Conservation (phyloP, 2,113 vertebrate genomes). For the Mugil cephalus region DNA sequence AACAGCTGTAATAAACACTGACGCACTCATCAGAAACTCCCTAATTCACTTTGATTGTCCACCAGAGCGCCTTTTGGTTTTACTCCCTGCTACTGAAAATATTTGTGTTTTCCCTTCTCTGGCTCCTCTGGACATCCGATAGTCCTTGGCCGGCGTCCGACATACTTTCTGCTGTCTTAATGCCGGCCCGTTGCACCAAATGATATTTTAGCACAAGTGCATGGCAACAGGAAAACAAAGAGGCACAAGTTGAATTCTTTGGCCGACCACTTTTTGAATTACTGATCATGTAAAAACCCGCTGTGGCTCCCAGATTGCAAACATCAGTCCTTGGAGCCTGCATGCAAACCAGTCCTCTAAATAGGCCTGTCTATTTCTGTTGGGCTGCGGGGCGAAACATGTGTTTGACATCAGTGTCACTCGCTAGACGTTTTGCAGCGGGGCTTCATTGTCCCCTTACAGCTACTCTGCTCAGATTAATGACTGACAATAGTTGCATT, state of each 20-base stretch:
- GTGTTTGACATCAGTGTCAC: conserved; percentile 87
- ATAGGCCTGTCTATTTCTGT: conserved; percentile 87
- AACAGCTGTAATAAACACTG: conserved; percentile 73
- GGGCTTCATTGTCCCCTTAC: conserved; percentile 69
- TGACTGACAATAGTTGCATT: conserved; percentile 54
- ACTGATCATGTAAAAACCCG: conserved; percentile 88
- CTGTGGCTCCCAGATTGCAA: conserved; percentile 88
- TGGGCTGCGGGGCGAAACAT: conserved; percentile 83
- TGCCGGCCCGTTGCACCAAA: conserved; percentile 70
- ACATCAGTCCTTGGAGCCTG: conserved; percentile 85
- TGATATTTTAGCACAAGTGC: conserved; percentile 86
- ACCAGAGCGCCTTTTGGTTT: conserved; percentile 72
- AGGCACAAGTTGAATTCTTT: conserved; percentile 82
- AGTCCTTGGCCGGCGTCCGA: conserved; percentile 67
- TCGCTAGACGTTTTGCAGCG: conserved; percentile 56
- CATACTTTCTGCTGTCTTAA: conserved; percentile 79
- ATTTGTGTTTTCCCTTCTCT: conserved; percentile 75
- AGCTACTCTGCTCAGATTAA: conserved; percentile 49
- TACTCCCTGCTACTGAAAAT: conserved; percentile 76
- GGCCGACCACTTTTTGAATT: conserved; percentile 86
- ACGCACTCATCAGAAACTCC: conserved; percentile 72
- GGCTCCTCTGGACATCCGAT: conserved; percentile 75
- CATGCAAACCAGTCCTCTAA: conserved; percentile 86
- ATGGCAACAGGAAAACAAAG: conserved; percentile 87
- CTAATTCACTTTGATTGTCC: conserved; percentile 76